Evolutionary conservation across 2,797 vertebrate species (phyloP).

Genomic region (Dicrostonyx torquatus): DNA sequence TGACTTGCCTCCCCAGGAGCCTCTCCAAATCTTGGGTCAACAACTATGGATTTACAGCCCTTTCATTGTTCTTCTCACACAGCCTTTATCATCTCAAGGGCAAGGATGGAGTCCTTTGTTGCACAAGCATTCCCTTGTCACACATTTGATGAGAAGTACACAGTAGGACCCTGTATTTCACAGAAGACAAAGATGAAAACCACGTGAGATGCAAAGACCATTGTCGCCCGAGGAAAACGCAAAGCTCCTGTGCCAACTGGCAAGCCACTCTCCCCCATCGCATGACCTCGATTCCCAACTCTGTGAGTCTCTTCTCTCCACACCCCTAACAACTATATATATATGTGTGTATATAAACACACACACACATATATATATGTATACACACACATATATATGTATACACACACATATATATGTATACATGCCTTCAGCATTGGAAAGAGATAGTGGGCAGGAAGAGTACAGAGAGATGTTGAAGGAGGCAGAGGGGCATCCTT

Average conservation of each 20-base stretch:
- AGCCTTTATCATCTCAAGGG: neutral
- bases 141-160: neutral
- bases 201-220: accelerated
- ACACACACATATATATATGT: too few species aligned
- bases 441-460: neutral
- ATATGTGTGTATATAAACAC: too few species aligned
- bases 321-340: too few species aligned
- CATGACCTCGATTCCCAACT: too few species aligned
- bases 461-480: accelerated
- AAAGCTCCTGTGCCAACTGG: too few species aligned
- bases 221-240: neutral
- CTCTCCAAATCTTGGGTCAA: accelerated
- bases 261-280: neutral
- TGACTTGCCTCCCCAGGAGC: neutral
- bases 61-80: accelerated
- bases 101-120: neutral
- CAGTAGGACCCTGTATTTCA: neutral
- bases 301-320: too few species aligned
- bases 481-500: accelerated
- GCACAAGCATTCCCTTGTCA: neutral
- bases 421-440: neutral
- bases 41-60: too few species aligned
- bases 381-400: too few species aligned
- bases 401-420: too few species aligned
- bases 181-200: neutral